These are phyloP conservation scores for Ctenicera cuprea DNA, from an alignment of 2,888 invertebrate species.

Conservation along the genomic window DNA sequence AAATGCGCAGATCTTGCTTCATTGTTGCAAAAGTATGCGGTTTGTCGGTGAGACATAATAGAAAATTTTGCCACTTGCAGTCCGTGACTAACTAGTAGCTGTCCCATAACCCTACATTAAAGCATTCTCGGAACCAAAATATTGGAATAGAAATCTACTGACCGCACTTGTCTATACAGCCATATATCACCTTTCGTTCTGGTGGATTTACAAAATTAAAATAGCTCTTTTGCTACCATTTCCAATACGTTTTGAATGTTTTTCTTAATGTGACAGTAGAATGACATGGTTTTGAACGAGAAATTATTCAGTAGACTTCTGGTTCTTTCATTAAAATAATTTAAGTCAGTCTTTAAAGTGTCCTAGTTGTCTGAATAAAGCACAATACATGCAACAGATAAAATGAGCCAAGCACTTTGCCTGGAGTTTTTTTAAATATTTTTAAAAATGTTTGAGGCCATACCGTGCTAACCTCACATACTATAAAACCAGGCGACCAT, in stretches of 20 bases:
- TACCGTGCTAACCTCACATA: no score
- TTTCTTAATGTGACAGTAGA: background rate
- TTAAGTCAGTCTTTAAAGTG: no score
- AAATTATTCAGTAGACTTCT: no score
- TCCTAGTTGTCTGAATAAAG: no score
- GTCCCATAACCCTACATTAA: conserved; percentile 49
- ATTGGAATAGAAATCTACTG: conserved; percentile 43
- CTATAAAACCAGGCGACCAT: no score
- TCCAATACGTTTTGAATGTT: conserved; percentile 10
- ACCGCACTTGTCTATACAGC: conserved; percentile 47
- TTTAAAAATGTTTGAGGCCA: no score
- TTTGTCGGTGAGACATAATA: conserved; percentile 29
- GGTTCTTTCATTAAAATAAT: no score
- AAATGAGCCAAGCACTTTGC: no score
- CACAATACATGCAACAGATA: no score
- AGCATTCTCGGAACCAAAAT: conserved; percentile 37
- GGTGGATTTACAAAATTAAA: conserved; percentile 21
- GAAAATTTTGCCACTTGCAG: conserved; percentile 37
- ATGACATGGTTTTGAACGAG: no score
- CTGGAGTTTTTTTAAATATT: no score
- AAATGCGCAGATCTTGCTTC: background rate
- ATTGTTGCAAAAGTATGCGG: conserved; percentile 21
- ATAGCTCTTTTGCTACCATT: conserved; percentile 18
- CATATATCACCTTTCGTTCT: conserved; percentile 50
- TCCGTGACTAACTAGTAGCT: conserved; percentile 45